These are phyloP conservation scores for Calliopsis andreniformis DNA, from an alignment of 1,140 invertebrate species.

Conservation along the genomic window DNA sequence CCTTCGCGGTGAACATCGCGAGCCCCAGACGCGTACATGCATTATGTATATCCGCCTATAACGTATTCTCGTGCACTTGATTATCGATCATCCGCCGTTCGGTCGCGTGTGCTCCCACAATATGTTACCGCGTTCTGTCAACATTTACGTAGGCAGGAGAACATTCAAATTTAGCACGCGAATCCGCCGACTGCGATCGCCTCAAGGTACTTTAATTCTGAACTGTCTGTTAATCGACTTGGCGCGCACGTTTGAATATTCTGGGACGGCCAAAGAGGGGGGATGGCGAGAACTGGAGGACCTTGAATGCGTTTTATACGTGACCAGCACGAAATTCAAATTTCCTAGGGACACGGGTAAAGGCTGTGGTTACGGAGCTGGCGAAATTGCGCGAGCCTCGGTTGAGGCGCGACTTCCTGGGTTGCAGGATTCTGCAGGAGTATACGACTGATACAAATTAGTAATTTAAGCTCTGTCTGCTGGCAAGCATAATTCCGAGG, in stretches of 20 bases:
- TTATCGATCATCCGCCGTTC: slow-evolving; percentile 46
- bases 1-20: slow-evolving; percentile 32
- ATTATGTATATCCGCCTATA: slow-evolving; percentile 37
- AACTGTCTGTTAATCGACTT: slow-evolving; percentile 15
- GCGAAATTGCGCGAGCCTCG: too few species aligned
- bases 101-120: slow-evolving; percentile 37
- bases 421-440: too few species aligned
- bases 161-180: slow-evolving; percentile 47
- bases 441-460: too few species aligned
- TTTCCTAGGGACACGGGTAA: background rate
- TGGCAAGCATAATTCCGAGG: too few species aligned
- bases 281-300: background rate
- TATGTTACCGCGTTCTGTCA: slow-evolving; percentile 46
- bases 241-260: background rate
- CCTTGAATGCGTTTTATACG: background rate
- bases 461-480: too few species aligned
- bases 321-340: background rate
- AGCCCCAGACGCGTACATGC: slow-evolving; percentile 12
- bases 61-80: slow-evolving; percentile 32
- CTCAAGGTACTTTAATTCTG: slow-evolving; percentile 20
- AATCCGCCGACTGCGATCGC: background rate
- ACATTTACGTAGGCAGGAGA: slow-evolving; percentile 48
- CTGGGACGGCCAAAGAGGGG: background rate
- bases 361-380: too few species aligned
- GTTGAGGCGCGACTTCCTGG: too few species aligned